Conservation (phyloP, 2,113 vertebrate species). For the Oryzias curvinotus region DNA sequence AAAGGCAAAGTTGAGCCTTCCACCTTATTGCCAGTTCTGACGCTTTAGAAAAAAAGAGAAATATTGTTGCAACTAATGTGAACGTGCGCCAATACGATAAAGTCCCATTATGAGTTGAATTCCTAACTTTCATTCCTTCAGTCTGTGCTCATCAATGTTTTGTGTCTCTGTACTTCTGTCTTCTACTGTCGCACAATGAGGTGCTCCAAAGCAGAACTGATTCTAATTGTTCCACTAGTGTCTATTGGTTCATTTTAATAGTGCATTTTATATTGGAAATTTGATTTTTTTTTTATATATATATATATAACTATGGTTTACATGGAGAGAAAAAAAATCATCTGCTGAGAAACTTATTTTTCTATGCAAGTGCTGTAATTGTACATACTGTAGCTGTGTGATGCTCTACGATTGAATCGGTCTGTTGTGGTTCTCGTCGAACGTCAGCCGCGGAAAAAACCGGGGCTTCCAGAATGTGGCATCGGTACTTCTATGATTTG, state of each 20-base stretch:
- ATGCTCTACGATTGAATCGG: constrained; percentile 55
- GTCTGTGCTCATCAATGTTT: constrained; percentile 51
- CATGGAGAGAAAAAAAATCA: constrained; percentile 64
- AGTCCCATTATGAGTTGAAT: constrained; percentile 39
- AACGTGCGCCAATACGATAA: constrained; percentile 58
- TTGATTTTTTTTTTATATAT: constrained; percentile 58
- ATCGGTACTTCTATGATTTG: constrained; percentile 49
- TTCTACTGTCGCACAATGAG: constrained; percentile 55
- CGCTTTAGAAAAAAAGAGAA: constrained; percentile 19
- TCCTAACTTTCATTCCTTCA: constrained; percentile 67
- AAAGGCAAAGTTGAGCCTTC: constrained; percentile 42
- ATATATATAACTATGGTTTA: constrained; percentile 76
- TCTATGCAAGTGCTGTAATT: constrained; percentile 81
- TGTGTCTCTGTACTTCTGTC: constrained; percentile 43
- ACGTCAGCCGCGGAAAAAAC: constrained; percentile 43
- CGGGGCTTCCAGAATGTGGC: constrained; percentile 68
- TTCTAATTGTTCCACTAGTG: constrained; percentile 39
- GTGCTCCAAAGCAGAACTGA: constrained; percentile 64
- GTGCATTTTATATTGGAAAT: constrained; percentile 72
- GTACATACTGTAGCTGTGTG: constrained; percentile 73
- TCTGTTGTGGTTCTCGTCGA: constrained; percentile 48
- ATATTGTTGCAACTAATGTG: constrained; percentile 50
- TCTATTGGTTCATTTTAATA: constrained; percentile 65
- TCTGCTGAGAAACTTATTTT: constrained; percentile 80
- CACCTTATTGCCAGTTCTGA: constrained; percentile 39